Evolutionary conservation across 1,140 invertebrate genomes (phyloP).

Genomic region (Metopolophium dirhodum): DNA sequence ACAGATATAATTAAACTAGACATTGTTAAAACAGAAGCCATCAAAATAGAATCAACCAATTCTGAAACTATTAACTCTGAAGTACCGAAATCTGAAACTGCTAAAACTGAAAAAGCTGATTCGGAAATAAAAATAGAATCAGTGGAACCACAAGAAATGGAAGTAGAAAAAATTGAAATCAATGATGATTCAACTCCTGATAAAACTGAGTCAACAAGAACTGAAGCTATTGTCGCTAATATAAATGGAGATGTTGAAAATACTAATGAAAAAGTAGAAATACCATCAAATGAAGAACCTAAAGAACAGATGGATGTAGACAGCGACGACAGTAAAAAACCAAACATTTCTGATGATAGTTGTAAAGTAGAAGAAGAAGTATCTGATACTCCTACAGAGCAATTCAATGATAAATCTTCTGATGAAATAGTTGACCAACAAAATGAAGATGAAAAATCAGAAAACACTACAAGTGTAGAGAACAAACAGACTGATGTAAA

Average conservation of each 20-base stretch:
- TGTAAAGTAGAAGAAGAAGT: conserved; percentile 57
- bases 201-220: conserved; percentile 58
- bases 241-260: conserved; percentile 47
- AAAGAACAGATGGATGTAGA: conserved; percentile 59
- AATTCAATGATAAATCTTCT: conserved; percentile 59
- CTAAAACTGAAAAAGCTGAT: conserved; percentile 59
- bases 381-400: conserved; percentile 56
- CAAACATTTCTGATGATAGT: background rate
- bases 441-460: conserved; percentile 53
- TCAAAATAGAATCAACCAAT: conserved; percentile 55
- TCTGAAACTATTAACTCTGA: conserved; percentile 59
- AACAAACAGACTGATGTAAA: conserved; percentile 59
- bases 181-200: conserved; percentile 59
- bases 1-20: background rate
- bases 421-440: conserved; percentile 60
- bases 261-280: conserved; percentile 58
- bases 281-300: conserved; percentile 57
- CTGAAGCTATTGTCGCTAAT: conserved; percentile 54
- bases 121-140: conserved; percentile 61
- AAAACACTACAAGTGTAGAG: background rate
- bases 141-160: conserved; percentile 57
- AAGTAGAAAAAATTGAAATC: conserved; percentile 38
- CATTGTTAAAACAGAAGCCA: conserved; percentile 23
- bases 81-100: conserved; percentile 58
- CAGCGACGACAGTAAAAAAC: conserved; percentile 59